phyloP scores from a whole-genome alignment of 2,113 vertebrate genomes.

The Tringa solitaria region DNA sequence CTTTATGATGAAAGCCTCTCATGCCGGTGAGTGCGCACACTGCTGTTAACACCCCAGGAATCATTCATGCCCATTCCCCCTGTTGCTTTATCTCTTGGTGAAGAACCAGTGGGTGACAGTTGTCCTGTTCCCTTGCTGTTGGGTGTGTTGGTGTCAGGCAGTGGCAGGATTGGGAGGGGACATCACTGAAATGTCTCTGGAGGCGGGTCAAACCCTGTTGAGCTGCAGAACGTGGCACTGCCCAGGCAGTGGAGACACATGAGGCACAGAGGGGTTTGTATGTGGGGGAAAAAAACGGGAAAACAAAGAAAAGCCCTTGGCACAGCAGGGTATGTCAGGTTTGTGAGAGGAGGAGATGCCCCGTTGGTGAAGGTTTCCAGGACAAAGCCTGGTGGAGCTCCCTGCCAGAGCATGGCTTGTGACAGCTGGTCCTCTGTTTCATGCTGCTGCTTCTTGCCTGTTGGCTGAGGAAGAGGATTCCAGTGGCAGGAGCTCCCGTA shows the following conservation, averaged over 20 bases:
- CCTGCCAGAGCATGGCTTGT: accelerated
- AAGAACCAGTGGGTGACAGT: not conserved
- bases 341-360: not conserved
- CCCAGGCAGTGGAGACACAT: not conserved
- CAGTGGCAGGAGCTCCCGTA: not conserved
- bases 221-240: not conserved
- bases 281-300: not conserved
- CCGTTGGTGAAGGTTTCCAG: not conserved
- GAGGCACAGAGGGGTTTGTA: not conserved
- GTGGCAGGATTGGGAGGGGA: not conserved
- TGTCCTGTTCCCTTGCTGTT: not conserved
- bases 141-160: accelerated
- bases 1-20: not conserved
- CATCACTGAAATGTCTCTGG: not conserved
- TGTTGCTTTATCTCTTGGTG: not conserved
- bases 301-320: not conserved
- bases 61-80: not conserved
- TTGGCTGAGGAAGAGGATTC: not conserved
- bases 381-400: not conserved
- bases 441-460: not conserved
- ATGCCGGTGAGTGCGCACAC: accelerated
- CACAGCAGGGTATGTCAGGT: not conserved
- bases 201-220: not conserved
- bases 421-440: not conserved
- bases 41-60: not conserved